These are phyloP conservation scores for Scaptodrosophila latifasciaeformis DNA, from an alignment of 2,888 invertebrate species.

Conservation along the genomic window DNA sequence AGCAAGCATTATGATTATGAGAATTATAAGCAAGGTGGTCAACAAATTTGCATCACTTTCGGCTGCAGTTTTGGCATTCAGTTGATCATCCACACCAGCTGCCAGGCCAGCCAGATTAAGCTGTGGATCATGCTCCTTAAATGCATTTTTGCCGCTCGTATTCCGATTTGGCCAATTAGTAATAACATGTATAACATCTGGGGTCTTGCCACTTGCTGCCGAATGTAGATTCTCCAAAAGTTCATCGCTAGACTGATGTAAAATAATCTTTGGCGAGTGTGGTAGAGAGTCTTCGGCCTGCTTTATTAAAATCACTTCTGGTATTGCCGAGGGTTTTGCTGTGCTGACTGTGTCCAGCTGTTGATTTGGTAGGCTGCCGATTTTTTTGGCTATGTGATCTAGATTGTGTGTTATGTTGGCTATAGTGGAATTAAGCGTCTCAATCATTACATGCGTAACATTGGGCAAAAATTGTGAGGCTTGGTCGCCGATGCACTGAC, in stretches of 20 bases:
- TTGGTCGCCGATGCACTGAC: slow-evolving; percentile 46
- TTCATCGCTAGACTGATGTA: slow-evolving; percentile 65
- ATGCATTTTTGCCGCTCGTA: slow-evolving; percentile 25
- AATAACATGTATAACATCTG: slow-evolving; percentile 74
- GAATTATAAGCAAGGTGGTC: slow-evolving; percentile 63
- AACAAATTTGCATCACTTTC: slow-evolving; percentile 67
- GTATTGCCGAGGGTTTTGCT: slow-evolving; percentile 43
- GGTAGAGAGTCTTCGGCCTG: slow-evolving; percentile 54
- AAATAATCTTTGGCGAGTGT: slow-evolving; percentile 71
- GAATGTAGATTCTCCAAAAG: slow-evolving; percentile 60
- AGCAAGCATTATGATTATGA: slow-evolving; percentile 66
- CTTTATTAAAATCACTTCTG: slow-evolving; percentile 73
- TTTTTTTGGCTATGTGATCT: slow-evolving; percentile 67
- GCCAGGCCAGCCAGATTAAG: slow-evolving; percentile 55
- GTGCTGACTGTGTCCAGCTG: slow-evolving; percentile 37
- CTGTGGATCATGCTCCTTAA: slow-evolving; percentile 39
- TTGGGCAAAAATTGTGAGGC: slow-evolving; percentile 41
- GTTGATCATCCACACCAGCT: slow-evolving; percentile 23
- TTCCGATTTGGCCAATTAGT: slow-evolving; percentile 46
- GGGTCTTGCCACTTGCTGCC: slow-evolving; percentile 45
- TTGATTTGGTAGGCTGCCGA: slow-evolving; percentile 52
- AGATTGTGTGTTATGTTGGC: slow-evolving; percentile 72
- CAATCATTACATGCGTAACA: slow-evolving; percentile 71
- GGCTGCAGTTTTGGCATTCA: slow-evolving; percentile 21
- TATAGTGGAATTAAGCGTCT: slow-evolving; percentile 72